Conservation (phyloP, 2,113 vertebrate genomes). For the Eonycteris spelaea region DNA sequence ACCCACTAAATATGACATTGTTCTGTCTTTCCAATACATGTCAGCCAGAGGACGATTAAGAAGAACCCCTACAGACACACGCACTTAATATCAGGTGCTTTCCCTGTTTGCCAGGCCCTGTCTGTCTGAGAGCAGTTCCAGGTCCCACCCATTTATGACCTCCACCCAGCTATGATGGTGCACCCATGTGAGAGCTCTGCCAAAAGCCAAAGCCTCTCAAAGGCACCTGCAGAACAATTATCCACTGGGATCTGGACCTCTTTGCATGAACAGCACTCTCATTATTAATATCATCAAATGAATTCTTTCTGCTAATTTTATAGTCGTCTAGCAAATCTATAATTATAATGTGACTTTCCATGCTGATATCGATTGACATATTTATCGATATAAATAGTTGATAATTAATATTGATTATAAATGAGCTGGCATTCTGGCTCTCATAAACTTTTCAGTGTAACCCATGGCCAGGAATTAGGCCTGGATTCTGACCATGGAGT, state of each 20-base stretch:
- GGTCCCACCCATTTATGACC: neutral
- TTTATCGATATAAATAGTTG: neutral
- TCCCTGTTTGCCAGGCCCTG: neutral
- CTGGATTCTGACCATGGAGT: neutral
- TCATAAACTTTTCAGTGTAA: neutral
- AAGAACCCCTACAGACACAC: neutral
- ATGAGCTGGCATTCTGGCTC: neutral
- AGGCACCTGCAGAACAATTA: neutral
- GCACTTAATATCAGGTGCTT: neutral
- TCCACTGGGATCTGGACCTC: neutral
- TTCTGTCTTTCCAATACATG: neutral
- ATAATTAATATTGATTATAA: neutral
- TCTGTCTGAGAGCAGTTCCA: neutral
- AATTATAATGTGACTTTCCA: neutral
- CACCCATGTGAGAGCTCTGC: neutral
- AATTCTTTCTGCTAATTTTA: neutral
- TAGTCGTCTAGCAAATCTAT: neutral
- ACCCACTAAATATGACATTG: neutral
- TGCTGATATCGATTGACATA: neutral
- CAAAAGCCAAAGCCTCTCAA: neutral
- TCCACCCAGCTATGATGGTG: fast-evolving
- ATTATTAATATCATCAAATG: neutral
- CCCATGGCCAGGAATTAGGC: neutral
- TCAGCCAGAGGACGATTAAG: neutral
- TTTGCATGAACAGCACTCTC: neutral